Percentiles rank a stretch among this genome's conserved stretches.
These are phyloP conservation scores for Tetrao urogallus DNA, from an alignment of 2,113 vertebrate species.

Conservation along the genomic window DNA sequence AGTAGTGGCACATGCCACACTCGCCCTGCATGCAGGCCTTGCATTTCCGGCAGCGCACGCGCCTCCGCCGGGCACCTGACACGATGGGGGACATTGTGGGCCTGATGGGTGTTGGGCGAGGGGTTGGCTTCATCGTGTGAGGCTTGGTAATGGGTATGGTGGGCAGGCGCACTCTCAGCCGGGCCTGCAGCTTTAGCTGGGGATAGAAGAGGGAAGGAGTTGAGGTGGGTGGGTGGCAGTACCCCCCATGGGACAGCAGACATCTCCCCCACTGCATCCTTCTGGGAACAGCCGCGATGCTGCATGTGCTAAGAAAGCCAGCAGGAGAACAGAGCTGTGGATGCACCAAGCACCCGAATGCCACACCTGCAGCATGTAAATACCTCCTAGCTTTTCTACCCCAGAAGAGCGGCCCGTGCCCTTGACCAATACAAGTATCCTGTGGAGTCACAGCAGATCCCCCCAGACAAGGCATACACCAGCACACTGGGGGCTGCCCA, in stretches of 20 bases:
- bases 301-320: not conserved
- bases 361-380: not conserved
- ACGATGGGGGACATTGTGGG: slow-evolving; percentile 83
- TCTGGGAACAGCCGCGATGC: accelerated
- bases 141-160: slow-evolving; percentile 85
- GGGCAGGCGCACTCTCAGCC: slow-evolving; percentile 82
- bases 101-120: slow-evolving; percentile 83
- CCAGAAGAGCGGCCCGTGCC: not conserved
- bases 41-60: slow-evolving; percentile 93
- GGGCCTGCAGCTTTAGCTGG: slow-evolving; percentile 80
- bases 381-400: not conserved
- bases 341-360: not conserved
- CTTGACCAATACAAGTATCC: not conserved
- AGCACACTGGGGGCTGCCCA: accelerated
- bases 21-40: slow-evolving; percentile 91
- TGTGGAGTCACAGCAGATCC: accelerated
- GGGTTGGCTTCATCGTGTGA: slow-evolving; percentile 85
- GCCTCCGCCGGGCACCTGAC: slow-evolving; percentile 86
- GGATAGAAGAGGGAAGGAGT: not conserved
- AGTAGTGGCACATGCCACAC: slow-evolving; percentile 93
- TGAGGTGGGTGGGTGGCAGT: accelerated
- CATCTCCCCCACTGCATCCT: not conserved
- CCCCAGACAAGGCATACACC: not conserved
- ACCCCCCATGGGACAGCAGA: not conserved
- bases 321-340: accelerated